phyloP scores from a whole-genome alignment of 2,113 vertebrate genomes.

The Ceyx margarethae region DNA sequence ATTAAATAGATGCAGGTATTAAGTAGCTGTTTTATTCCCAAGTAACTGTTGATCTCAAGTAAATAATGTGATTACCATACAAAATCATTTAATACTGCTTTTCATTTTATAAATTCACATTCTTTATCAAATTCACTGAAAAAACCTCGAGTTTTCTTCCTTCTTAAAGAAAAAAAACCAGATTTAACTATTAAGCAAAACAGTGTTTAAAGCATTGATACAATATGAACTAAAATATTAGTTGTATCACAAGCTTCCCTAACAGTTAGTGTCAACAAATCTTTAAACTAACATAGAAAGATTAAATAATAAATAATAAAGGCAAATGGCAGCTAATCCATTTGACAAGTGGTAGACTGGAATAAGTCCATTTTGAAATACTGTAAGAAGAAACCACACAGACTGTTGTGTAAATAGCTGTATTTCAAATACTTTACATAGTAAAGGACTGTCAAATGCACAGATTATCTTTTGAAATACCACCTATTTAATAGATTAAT shows the following conservation, averaged over 20 bases:
- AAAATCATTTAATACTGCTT: not conserved
- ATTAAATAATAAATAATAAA: not conserved
- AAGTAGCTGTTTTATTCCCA: not conserved
- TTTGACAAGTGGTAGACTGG: not conserved
- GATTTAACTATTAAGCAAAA: not conserved
- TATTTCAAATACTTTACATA: not conserved
- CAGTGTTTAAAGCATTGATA: not conserved
- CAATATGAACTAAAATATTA: not conserved
- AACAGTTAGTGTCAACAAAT: not conserved
- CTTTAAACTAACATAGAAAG: not conserved
- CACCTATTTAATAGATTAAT: not conserved
- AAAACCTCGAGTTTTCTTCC: not conserved
- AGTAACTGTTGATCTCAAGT: not conserved
- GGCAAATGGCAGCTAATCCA: not conserved
- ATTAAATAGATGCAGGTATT: not conserved
- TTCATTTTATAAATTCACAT: not conserved
- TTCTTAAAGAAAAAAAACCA: not conserved
- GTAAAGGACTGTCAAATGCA: not conserved
- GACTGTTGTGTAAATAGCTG: not conserved
- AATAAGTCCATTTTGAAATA: not conserved
- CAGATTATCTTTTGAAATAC: not conserved
- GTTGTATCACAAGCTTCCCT: not conserved
- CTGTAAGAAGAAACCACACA: not conserved
- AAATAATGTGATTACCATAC: not conserved
- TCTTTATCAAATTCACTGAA: not conserved